These are phyloP conservation scores for Mylabris sibirica DNA, from an alignment of 2,888 invertebrate genomes.

Conservation along the genomic window DNA sequence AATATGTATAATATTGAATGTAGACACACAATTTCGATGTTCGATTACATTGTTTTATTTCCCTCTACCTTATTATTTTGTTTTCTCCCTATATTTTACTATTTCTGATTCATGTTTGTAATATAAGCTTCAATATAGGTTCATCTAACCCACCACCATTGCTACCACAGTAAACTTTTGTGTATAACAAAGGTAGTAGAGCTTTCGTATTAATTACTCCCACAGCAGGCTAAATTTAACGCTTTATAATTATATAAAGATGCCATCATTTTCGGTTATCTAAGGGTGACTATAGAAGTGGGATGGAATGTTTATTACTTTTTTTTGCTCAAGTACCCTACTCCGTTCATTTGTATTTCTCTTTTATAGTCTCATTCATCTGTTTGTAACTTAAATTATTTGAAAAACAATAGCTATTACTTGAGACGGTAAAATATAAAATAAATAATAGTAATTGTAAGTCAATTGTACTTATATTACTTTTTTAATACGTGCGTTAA, in stretches of 20 bases:
- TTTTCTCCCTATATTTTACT: background rate
- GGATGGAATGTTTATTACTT: background rate
- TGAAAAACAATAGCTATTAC: background rate
- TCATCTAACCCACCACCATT: background rate
- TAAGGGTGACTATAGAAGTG: background rate
- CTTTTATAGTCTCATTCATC: background rate
- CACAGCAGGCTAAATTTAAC: constrained; percentile 6
- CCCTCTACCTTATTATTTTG: background rate
- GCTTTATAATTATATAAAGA: constrained; percentile 10
- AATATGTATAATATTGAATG: background rate
- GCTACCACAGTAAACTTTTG: constrained; percentile 1
- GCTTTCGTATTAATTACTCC: constrained; percentile 13
- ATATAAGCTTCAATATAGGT: background rate
- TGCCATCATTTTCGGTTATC: background rate
- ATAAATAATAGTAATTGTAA: background rate
- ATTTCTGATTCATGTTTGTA: constrained; percentile 1
- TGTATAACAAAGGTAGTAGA: background rate
- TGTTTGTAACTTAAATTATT: background rate
- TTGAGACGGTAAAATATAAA: background rate
- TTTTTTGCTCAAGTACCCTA: background rate
- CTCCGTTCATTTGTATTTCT: background rate
- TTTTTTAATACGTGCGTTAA: too few relatives aligned
- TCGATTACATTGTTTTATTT: background rate
- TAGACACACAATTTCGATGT: background rate
- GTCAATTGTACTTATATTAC: background rate